Base-by-base conservation (phyloP, 2,113 vertebrate genomes). In the Epinephelus fuscoguttatus region DNA sequence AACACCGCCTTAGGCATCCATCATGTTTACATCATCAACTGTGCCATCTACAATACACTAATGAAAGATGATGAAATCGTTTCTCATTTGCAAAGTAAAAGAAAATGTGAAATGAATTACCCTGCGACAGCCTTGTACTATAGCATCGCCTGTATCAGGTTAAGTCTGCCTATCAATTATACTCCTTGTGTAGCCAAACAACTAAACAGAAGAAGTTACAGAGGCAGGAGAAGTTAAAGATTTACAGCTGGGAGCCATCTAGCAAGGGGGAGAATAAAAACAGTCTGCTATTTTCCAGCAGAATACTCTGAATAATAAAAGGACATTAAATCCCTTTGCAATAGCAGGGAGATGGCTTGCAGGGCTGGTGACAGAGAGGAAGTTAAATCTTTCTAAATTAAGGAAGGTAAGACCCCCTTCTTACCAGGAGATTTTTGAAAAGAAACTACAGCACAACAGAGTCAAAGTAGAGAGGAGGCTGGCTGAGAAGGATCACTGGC, bases 21-120 rank as follows among this genome's bases (percentile, higher is more conserved):
- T 87, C 80, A 45, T 90, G 87, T 93, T 93, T 90, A 89, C 89
- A 89, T 92, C 90, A 90, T 91, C 86, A 87, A 87, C 88, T 53
- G 70, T 82, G 87, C 62, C 84, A 88, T 89, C 80, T 66, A 87
- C 56, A 69, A 81, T 74, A 52, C 57, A 49, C 79, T 87, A 89
- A 88, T 87, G 89, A 82, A 91, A 85, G 64, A 78, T 78, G 89
- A 92, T 92, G 82, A 91, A 91, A 93, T 86, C 17, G 8, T 45
- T 33, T 84, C 82, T 89, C 84, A 84, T 89, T 89, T 70, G 69
- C 55, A 77, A 70, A 70, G 33, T 70, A 75, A 77, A 72, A 73
- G 25, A 61, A 71, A 79, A 63, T 56, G 70, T 59, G 49, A 77
- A 90, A 62, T 72, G 25, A 79, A 76, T 78, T 78, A 82, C 52